Base-by-base conservation (phyloP, 1,140 invertebrate species). In the Archivesica marissinica region DNA sequence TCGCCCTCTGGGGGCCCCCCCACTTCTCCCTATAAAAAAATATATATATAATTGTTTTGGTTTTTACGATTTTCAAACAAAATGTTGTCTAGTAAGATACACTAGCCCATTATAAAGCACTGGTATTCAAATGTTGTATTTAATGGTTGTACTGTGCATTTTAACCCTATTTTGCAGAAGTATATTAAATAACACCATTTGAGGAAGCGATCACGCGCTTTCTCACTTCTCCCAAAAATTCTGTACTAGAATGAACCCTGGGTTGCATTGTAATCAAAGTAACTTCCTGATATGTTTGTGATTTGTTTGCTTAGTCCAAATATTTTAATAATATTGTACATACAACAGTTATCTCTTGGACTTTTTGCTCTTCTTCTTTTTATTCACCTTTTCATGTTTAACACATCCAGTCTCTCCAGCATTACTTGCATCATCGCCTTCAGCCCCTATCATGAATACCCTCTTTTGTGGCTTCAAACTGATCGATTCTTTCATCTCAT, bases 331-430 rank as follows among this genome's bases (percentile, higher is more conserved):
- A 50, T 20, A 11, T 11, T 50, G 20, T 11, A 50, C 44, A 50
- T 50, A 50, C 2, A 23, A 41, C 66, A 44, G 23, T 72, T 44
- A 70, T 41, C 47, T 70, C 41, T 70, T 70, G 23, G 35, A 44
- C 39, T 44, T 70, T 70, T 70, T 70, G 41, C 28, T 72, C 41
- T 47, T 47, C 50, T 72, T 72, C 68, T 72, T 30, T 33, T 72
- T 72, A 72, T 72, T 72, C 68, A 72, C 68, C 68, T 72, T 72
- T 50, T 50, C 44, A 47, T 13, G 6, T 44, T 15, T 47, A 38
- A 7, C 15, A 30, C 35, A 25, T 13, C 25, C 20, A 9, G 28
- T 1, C 9, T 38, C 33, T n/a, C 13, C 39, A 30, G 20, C 61
- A 66, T 38, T n/a, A 47, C 20, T 47, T 23, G 23, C 38, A 11